Conservation (phyloP, 2,797 vertebrate genomes). For the Xyrichtys novacula region DNA sequence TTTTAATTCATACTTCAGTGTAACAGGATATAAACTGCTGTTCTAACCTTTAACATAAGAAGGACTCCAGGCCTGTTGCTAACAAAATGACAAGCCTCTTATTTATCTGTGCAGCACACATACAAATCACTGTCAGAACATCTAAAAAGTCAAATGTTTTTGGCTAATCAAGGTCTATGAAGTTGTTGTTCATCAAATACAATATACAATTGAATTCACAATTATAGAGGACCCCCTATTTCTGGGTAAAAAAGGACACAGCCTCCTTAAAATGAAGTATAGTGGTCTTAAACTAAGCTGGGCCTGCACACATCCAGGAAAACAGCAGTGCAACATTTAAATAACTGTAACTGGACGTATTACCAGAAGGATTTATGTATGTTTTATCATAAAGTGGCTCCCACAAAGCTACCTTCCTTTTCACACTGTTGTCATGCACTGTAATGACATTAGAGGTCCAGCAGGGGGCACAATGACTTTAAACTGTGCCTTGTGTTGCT, state of each 20-base stretch:
- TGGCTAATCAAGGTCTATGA: too few relatives aligned
- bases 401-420: not conserved
- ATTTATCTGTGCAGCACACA: not conserved
- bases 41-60: too few relatives aligned
- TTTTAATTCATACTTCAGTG: too few relatives aligned
- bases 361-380: not conserved
- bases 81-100: not conserved
- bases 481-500: constrained; percentile 17
- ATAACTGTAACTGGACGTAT: not conserved
- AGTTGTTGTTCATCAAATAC: too few relatives aligned
- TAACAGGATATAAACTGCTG: too few relatives aligned
- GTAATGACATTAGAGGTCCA: constrained; percentile 63
- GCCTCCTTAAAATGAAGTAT: too few relatives aligned
- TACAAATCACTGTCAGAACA: not conserved
- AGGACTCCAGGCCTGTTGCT: not conserved
- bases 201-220: too few relatives aligned
- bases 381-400: not conserved
- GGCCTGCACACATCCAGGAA: too few relatives aligned
- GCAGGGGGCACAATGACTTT: constrained; percentile 72
- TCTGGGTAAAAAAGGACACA: too few relatives aligned
- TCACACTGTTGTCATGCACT: constrained; percentile 11
- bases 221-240: too few relatives aligned
- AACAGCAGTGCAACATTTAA: not conserved
- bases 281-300: too few relatives aligned
- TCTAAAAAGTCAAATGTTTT: not conserved